Conservation (phyloP, 92 coral and sea anemone species). For the Isaurus tuberculatus region DNA sequence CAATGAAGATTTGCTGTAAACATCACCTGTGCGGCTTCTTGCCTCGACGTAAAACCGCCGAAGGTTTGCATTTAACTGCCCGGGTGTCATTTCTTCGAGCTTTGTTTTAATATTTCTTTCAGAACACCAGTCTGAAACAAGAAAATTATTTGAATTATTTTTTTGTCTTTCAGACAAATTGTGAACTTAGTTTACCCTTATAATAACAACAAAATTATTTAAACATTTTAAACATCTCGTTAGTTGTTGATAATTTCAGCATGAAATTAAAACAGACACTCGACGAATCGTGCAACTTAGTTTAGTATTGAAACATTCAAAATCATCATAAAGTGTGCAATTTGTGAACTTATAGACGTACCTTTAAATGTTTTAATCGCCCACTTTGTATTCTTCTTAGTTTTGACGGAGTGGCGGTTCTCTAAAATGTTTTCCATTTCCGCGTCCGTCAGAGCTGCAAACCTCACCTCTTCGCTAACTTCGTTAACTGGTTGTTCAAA, state of each 20-base stretch:
- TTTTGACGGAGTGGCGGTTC: not conserved
- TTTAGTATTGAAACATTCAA: not conserved
- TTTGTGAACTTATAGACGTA: not conserved
- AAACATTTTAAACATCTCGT: not conserved
- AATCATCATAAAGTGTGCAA: not conserved
- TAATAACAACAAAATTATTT: not conserved
- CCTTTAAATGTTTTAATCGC: not conserved
- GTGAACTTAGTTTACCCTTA: not conserved
- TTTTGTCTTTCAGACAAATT: not conserved
- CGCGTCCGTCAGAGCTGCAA: slow-evolving; percentile 24
- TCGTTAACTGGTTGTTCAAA: slow-evolving; percentile 1
- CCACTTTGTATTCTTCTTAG: not conserved
- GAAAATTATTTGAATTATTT: slow-evolving; percentile 8
- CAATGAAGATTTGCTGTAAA: slow-evolving; percentile 43
- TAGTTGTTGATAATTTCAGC: not conserved
- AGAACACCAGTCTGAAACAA: not conserved
- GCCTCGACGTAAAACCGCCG: slow-evolving; percentile 52
- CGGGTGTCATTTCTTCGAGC: slow-evolving; percentile 12
- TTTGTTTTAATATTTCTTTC: slow-evolving; percentile 5
- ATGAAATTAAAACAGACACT: not conserved
- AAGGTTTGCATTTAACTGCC: not conserved
- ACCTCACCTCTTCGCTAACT: slow-evolving; percentile 18
- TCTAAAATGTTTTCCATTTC: slow-evolving; percentile 7
- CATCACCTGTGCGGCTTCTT: slow-evolving; percentile 26
- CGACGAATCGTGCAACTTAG: not conserved